A percentile compares a stretch with the other conserved stretches of the same genome.
Evolutionary conservation across 2,113 vertebrate species (phyloP).

Genomic region (Platysteira castanea): DNA sequence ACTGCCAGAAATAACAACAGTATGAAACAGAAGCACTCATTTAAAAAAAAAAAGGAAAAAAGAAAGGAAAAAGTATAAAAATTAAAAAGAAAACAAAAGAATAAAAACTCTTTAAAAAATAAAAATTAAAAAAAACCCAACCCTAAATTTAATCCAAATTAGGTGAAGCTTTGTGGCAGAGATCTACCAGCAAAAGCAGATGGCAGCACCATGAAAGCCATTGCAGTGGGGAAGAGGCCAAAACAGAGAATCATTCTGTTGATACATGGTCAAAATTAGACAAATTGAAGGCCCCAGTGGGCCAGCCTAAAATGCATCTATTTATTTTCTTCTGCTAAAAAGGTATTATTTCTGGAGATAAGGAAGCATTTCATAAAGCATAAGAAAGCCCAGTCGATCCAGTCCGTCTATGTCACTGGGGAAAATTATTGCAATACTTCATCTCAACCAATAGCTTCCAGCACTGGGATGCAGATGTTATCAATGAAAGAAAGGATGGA

Average conservation of each 20-base stretch:
- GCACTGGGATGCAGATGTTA: constrained; percentile 2
- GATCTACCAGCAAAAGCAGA: neutral
- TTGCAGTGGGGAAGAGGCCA: neutral
- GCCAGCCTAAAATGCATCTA: neutral
- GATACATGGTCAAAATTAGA: neutral
- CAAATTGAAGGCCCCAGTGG: neutral
- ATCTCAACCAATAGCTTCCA: neutral
- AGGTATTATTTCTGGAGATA: constrained; percentile 7
- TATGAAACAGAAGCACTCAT: neutral
- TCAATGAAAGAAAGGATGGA: neutral
- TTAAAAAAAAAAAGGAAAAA: neutral
- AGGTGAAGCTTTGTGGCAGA: neutral
- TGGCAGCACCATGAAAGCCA: neutral
- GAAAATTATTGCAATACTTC: neutral
- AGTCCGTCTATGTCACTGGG: neutral
- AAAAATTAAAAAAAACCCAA: neutral
- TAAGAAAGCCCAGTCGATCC: neutral
- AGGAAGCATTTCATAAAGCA: constrained; percentile 28
- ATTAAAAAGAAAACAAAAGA: neutral
- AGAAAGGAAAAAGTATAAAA: neutral
- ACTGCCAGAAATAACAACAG: neutral
- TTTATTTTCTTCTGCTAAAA: neutral
- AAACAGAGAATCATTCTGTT: neutral
- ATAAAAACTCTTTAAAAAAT: neutral
- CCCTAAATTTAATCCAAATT: neutral